Evolutionary conservation across 2,888 invertebrate genomes (phyloP), one percentile per base, ranked within the genome.

Genomic region (Caenorhabditis sp.): DNA sequence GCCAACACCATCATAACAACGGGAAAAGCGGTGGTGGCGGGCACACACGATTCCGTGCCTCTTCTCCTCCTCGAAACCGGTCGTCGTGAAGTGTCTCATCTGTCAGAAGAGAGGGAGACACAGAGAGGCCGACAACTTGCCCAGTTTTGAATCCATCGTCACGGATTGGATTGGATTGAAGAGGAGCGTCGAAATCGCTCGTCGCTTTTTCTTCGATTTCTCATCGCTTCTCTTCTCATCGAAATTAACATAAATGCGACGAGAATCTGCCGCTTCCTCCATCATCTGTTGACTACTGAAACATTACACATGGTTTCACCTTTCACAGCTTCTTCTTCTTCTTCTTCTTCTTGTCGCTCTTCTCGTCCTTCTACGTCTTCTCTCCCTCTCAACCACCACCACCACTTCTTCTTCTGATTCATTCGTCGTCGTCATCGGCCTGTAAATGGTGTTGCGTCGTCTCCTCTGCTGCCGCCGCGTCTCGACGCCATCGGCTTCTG

Each of bases 271-370:
- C 50, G 37, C 41, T 13, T 43, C 59, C n/a, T n/a, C n/a, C n/a
- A n/a, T n/a, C n/a, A 46, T 48, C 65, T 15, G 11, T 9, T 35
- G 13, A 55, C 63, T 32, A 59, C 68, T 68, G 59, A 68, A 68
- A 68, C 68, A 68, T 68, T 68, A 68, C 68, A 68, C 68, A 68
- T 68, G 68, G 68, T 68, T 68, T 68, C 68, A 68, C 68, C 59
- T 52, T 58, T 63, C 63, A 63, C 63, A 63, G 53, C 65, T 53
- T 59, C 52, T 53, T 26, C 70, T 35, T 43, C 53, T 27, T 53
- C 61, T 35, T 52, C 61, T 53, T 17, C 61, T 70, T 61, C 35
- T 41, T 32, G 37, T 53, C 15, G 37, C 22, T 52, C 52, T 20
- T 50, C 59, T 45, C 26, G 41, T 39, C 37, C 53, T 32, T 53